phyloP scores from a whole-genome alignment of 2,888 invertebrate species.

The Invenusta paracnida region DNA sequence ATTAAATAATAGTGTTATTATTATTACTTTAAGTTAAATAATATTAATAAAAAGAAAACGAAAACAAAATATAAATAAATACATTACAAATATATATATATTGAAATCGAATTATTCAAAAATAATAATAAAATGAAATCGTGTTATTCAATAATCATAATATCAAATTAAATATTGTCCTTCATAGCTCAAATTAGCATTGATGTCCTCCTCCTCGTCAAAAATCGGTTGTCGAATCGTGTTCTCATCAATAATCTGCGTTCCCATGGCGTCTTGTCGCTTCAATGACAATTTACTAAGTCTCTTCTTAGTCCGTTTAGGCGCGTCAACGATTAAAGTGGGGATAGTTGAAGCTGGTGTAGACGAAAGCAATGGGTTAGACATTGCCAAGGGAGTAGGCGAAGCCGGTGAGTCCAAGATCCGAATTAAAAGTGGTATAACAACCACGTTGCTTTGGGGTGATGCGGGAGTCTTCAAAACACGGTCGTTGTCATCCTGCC shows the following conservation, averaged over 20 bases:
- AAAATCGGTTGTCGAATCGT: too few species aligned
- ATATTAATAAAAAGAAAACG: too few species aligned
- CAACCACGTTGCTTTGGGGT: not conserved
- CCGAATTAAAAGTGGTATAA: not conserved
- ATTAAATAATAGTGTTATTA: too few species aligned
- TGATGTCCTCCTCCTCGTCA: not conserved
- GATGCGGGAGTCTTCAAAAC: not conserved
- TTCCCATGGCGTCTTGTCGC: not conserved
- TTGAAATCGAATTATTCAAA: not conserved
- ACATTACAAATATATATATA: too few species aligned
- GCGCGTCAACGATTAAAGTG: not conserved
- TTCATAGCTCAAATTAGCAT: not conserved
- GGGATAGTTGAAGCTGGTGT: not conserved
- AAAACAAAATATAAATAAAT: too few species aligned
- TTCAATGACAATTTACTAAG: not conserved
- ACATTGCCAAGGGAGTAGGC: not conserved
- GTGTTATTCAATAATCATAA: not conserved
- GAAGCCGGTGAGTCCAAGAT: not conserved
- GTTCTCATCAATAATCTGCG: not conserved
- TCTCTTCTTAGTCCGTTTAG: not conserved
- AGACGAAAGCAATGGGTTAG: too few species aligned
- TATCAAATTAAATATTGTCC: not conserved
- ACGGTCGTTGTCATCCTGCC: not conserved
- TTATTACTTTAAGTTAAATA: too few species aligned
- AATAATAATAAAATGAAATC: not conserved